Evolutionary conservation across 2,888 invertebrate species (phyloP), one percentile per base, ranked within the genome.

Genomic region (Hanleya hanleyi): DNA sequence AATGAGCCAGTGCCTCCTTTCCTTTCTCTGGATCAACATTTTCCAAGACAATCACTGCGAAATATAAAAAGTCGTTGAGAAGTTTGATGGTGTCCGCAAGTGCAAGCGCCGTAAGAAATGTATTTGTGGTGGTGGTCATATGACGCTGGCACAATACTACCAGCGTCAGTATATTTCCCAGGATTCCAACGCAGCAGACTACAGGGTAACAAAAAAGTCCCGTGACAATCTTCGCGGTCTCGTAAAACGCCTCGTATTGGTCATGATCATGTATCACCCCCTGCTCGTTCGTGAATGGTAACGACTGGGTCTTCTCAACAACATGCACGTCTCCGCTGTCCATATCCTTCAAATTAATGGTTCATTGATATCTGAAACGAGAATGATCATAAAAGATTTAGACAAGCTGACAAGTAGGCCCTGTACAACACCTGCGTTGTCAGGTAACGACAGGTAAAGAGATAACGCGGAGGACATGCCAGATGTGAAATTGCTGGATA

Each of bases 71-170:
- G 69, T 88, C 88, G 70, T 86, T 88, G 22, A 85, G 71, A 7
- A 88, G 80, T 76, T 88, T 88, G 32, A 88, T 81, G 3, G 83
- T 79, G 74, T 88, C 88, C 0, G 86, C 83, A n/a, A 88, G 83
- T 5, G 87, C 87, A 26, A 88, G 77, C 0, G 87, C 86, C 32
- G 83, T 80, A 26, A 88, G 81, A 72, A 86, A 88, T 29, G 86
- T 82, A 69, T 87, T 88, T 0, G 88, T 88, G 0, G 88, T 88
- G 1, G 87, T 85, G 32, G 76, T 71, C 84, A 87, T 86, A 32
- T 86, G 81, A 35, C 82, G 82, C 71, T 84, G 84, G 0, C 77
- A 74, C 18, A 88, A 75, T 1, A 88, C 87, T 2, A 87, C 76
- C 32, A 88, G 69, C 0, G 87, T 82, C 18, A 88, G 75, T 6